Percentiles rank a stretch among this genome's conserved stretches.
These are phyloP conservation scores for Tetrapedia diversipes DNA, from an alignment of 2,888 invertebrate species.

Conservation along the genomic window DNA sequence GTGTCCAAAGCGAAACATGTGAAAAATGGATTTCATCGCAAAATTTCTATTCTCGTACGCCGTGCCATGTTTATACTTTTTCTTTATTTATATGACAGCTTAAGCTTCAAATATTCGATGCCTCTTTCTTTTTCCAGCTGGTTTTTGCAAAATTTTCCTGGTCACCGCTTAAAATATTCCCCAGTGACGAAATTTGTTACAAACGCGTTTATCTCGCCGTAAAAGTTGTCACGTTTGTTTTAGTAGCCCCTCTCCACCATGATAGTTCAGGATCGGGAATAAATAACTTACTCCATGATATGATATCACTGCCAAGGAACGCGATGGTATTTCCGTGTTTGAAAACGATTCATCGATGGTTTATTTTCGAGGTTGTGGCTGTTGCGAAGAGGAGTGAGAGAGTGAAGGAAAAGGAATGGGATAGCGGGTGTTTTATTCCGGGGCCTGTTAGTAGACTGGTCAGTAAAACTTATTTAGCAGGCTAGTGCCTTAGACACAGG, in stretches of 20 bases:
- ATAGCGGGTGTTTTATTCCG: no score
- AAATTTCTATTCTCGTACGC: background rate
- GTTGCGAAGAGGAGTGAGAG: no score
- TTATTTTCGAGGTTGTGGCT: no score
- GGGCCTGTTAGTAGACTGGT: no score
- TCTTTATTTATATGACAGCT: conserved; percentile 1
- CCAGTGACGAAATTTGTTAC: conserved; percentile 1
- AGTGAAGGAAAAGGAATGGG: no score
- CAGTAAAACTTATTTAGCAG: no score
- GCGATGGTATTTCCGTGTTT: no score
- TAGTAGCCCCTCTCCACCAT: background rate
- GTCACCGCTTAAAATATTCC: background rate
- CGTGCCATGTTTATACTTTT: background rate
- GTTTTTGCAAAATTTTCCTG: background rate
- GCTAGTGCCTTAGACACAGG: no score
- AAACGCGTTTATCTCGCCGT: no score
- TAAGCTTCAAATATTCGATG: background rate
- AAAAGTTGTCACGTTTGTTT: background rate
- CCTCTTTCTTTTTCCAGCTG: background rate
- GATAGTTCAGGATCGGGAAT: background rate
- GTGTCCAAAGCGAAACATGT: no score
- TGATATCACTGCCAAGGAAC: background rate
- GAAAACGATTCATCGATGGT: no score
- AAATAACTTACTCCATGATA: background rate
- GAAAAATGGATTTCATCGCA: background rate